Conservation (phyloP, 2,888 invertebrate species). For the Dicycla oo region DNA sequence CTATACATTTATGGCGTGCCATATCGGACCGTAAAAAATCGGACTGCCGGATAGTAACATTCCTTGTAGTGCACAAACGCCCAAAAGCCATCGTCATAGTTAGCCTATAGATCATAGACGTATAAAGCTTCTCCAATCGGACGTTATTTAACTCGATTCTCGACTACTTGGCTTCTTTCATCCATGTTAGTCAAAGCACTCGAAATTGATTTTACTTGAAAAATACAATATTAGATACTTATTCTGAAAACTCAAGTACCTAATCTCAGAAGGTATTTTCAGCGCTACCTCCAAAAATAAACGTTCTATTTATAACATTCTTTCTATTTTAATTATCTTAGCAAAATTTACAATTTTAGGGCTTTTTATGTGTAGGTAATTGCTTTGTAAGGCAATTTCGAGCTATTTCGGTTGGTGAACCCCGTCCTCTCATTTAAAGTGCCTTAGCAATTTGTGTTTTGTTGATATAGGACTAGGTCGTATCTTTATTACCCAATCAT, state of each 20-base stretch:
- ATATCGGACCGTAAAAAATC: too few relatives aligned
- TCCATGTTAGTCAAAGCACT: background rate
- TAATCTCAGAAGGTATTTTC: background rate
- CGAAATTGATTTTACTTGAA: background rate
- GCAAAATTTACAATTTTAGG: background rate
- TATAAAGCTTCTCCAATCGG: too few relatives aligned
- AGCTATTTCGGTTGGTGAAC: conserved; percentile 25
- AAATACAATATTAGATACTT: background rate
- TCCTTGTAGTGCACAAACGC: too few relatives aligned
- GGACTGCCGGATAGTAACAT: too few relatives aligned
- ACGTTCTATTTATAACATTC: conserved; percentile 24
- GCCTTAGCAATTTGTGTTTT: conserved; percentile 14
- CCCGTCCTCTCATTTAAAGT: conserved; percentile 16
- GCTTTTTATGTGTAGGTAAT: conserved; percentile 6
- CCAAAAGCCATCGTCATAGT: too few relatives aligned
- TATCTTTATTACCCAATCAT: conserved; percentile 36
- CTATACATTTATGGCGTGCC: too few relatives aligned
- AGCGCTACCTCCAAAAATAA: background rate
- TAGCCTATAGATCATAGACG: background rate
- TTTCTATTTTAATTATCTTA: conserved; percentile 3
- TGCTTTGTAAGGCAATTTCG: conserved; percentile 16
- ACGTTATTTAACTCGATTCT: background rate
- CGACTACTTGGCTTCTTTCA: background rate
- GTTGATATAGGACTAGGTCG: conserved; percentile 35
- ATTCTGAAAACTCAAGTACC: background rate